Evolutionary conservation across 1,140 invertebrate species (phyloP), one percentile per base, ranked within the genome.

Genomic region (Drosophila repleta): DNA sequence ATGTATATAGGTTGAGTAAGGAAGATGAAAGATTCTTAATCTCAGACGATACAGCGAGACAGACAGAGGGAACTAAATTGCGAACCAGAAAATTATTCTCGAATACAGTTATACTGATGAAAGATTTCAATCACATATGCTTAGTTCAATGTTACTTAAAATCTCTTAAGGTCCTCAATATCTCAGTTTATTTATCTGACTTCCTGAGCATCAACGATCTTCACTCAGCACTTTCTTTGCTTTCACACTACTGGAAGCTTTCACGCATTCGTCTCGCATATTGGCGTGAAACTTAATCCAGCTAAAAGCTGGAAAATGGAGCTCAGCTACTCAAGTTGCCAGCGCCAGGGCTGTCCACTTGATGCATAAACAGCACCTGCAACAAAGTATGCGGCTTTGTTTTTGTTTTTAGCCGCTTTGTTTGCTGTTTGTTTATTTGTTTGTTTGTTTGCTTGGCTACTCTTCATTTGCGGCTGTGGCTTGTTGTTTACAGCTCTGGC

Each of bases 391-490:
- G 39, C 52, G 53, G 60, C 58, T 62, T 66, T 65, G 56, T 55
- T 43, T 73, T 60, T 67, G 70, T 56, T 75, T 39, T 51, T 52
- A 52, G 45, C 32, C 56, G 46, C 43, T 65, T 71, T 52, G 58
- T 51, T 62, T 46, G 20, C 4, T 46, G 20, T 4, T 46, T 46
- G 43, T 46, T 46, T 63, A 55, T 57, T 58, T 29, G 15, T 32
- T 61, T 17, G 35, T 37, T 66, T 77, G 76, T 79, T 79, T 80
- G 62, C 65, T 45, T 49, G 69, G 62, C 68, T 64, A 84, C 80
- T 85, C 81, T 77, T 58, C 81, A 85, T 74, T 85, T 85, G 76
- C 45, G 81, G 79, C 69, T 68, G 75, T 55, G 64, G 69, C 74
- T 87, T 82, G 39, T 43, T 35, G 77, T 84, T 84, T 84, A 71